Base-by-base conservation (phyloP, 2,888 invertebrate genomes). In the Dolichopus griseipennis region DNA sequence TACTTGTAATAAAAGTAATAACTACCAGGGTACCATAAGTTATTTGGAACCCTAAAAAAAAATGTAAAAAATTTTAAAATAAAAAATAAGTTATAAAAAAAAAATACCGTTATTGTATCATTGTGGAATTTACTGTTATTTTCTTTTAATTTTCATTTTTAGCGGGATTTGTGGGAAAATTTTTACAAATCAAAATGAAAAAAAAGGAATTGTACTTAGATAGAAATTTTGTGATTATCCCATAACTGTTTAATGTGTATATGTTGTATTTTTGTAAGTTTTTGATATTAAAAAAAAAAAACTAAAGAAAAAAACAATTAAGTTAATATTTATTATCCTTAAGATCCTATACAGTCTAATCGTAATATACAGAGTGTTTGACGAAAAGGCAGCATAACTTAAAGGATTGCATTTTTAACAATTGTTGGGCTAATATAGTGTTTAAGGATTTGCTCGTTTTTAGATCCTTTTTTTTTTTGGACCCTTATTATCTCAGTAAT, bases 251-350 rank as follows among this genome's bases (percentile, higher is more conserved):
- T n/a, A n/a, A n/a, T n/a, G n/a, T n/a, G n/a, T n/a, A n/a, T n/a
- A 37, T 37, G 37, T 52, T 52, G 52, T 52, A n/a, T 52, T 9
- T 52, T 52, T 52, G 52, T 52, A 52, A 52, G 18, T 27, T 27
- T 27, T 27, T 52, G 52, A 7, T 52, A 52, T 52, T 18, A 52
- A 52, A 9, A 5, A 27, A 27, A 27, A n/a, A n/a, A n/a, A n/a
- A n/a, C n/a, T n/a, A n/a, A n/a, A n/a, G 27, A 2, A 27, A 27
- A n/a, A 27, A 27, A n/a, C 12, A 18, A 52, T 52, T 6, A 7
- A 52, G 52, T 52, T 52, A 2, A 52, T 52, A 52, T 52, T 52
- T 52, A 52, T 52, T 52, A 52, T 52, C 52, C 52, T 52, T 52
- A 7, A 52, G 18, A 52, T 52, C n/a, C 52, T 52, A 43, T 3